phyloP scores from a whole-genome alignment of 1,140 invertebrate species.

The Eulimnadia texana region DNA sequence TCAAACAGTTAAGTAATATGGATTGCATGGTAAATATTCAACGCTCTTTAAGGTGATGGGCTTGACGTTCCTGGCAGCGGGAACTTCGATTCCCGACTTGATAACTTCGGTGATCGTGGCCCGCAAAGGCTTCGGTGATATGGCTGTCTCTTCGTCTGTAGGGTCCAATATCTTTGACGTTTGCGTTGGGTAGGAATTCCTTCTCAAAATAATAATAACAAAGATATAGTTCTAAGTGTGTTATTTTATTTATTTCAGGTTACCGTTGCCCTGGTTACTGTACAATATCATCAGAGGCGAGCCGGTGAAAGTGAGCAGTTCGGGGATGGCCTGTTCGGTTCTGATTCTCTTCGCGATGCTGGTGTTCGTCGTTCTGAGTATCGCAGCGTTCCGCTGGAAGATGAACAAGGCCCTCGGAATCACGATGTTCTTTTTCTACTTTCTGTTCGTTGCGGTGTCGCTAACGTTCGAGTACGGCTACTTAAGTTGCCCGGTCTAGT shows the following conservation, averaged over 20 bases:
- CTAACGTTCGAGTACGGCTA: constrained; percentile 81
- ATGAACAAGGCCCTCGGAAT: constrained; percentile 91
- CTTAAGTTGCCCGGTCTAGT: constrained; percentile 48
- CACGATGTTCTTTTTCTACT: constrained; percentile 92
- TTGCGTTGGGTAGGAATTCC: constrained; percentile 76
- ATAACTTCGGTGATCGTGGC: constrained; percentile 93
- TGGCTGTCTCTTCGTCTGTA: constrained; percentile 96
- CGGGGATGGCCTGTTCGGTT: constrained; percentile 93
- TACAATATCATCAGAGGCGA: constrained; percentile 67
- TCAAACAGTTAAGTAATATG: too few relatives aligned
- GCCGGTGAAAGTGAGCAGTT: constrained; percentile 75
- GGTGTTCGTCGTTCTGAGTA: constrained; percentile 84
- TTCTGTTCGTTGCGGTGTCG: constrained; percentile 85
- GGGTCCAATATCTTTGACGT: constrained; percentile 99
- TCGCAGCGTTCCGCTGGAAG: constrained; percentile 88
- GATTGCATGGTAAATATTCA: constrained; percentile 30
- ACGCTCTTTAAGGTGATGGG: constrained; percentile 55
- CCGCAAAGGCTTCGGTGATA: constrained; percentile 90
- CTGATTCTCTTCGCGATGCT: constrained; percentile 64
- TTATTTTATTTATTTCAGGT: constrained; percentile 37
- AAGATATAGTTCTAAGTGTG: constrained; percentile 1
- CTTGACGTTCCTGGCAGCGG: constrained; percentile 84
- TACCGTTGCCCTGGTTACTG: constrained; percentile 91
- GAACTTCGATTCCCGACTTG: constrained; percentile 92
- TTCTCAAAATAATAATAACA: constrained; percentile 33